Conservation (phyloP, 2,888 invertebrate genomes). For the Acronicta alni region DNA sequence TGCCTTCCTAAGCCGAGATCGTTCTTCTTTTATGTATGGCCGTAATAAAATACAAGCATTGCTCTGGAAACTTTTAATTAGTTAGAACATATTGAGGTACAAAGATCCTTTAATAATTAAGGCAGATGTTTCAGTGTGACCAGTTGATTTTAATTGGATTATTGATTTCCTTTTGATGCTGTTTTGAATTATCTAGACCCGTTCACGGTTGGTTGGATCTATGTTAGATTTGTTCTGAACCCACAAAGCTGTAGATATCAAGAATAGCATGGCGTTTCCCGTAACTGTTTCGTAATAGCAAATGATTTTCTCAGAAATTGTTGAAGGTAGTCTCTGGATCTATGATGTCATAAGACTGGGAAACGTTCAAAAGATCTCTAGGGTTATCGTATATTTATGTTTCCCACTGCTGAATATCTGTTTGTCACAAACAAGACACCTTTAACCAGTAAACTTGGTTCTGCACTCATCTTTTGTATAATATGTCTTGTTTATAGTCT, state of each 20-base stretch:
- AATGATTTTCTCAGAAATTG: too few relatives aligned
- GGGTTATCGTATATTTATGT: too few relatives aligned
- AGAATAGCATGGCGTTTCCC: not conserved
- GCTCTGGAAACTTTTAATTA: conserved; percentile 54
- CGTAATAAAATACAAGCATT: conserved; percentile 43
- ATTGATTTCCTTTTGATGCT: conserved; percentile 31
- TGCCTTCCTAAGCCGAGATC: conserved; percentile 40
- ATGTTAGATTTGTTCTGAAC: not conserved
- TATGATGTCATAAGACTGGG: too few relatives aligned
- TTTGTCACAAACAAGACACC: too few relatives aligned
- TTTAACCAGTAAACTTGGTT: too few relatives aligned
- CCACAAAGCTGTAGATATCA: not conserved
- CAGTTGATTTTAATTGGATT: conserved; percentile 34
- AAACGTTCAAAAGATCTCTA: too few relatives aligned
- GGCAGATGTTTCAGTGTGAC: conserved; percentile 2
- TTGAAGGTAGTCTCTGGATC: too few relatives aligned
- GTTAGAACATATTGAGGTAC: conserved; percentile 21
- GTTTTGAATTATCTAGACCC: conserved; percentile 2
- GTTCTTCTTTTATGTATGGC: conserved; percentile 49
- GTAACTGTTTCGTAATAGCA: not conserved
- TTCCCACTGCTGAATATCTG: too few relatives aligned
- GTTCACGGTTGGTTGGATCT: not conserved
- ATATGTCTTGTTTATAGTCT: too few relatives aligned
- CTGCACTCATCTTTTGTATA: too few relatives aligned
- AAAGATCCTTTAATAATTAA: conserved; percentile 6